Evolutionary conservation across 2,888 invertebrate species (phyloP).

Genomic region (Ptychoptera contaminata): DNA sequence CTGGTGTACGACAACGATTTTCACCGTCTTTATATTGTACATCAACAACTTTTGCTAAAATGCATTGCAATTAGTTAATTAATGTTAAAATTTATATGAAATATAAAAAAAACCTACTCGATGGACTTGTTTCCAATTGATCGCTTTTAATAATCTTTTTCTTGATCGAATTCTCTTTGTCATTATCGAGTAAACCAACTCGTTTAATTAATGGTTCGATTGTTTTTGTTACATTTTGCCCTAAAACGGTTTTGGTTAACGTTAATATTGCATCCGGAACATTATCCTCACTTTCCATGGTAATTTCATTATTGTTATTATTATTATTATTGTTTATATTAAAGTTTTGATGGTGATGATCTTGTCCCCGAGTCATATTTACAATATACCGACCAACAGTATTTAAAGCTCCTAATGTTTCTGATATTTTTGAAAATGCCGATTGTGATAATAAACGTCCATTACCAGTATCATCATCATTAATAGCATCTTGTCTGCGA

Average conservation of each 20-base stretch:
- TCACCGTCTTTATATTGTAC: slow-evolving; percentile 34
- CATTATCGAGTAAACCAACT: slow-evolving; percentile 24
- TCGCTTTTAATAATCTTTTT: slow-evolving; percentile 12
- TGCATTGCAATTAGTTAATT: neutral
- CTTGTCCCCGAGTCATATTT: slow-evolving; percentile 49
- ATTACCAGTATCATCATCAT: slow-evolving; percentile 22
- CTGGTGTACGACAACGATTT: slow-evolving; percentile 64
- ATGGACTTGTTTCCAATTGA: neutral
- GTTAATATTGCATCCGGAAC: slow-evolving; percentile 63
- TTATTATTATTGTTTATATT: slow-evolving; percentile 1
- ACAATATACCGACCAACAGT: slow-evolving; percentile 75
- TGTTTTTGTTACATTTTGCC: slow-evolving; percentile 59
- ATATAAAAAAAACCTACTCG: slow-evolving; percentile 1
- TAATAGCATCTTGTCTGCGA: slow-evolving; percentile 5
- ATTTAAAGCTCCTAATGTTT: slow-evolving; percentile 62
- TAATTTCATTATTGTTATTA: slow-evolving; percentile 20
- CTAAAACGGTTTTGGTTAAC: slow-evolving; percentile 63
- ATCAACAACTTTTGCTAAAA: neutral
- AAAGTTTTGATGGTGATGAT: slow-evolving; percentile 16
- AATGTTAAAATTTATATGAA: neutral
- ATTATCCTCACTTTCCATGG: slow-evolving; percentile 37
- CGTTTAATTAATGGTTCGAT: slow-evolving; percentile 52
- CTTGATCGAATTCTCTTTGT: slow-evolving; percentile 23
- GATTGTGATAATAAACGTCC: slow-evolving; percentile 42
- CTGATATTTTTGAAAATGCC: slow-evolving; percentile 44